Evolutionary conservation across 1,140 invertebrate genomes (phyloP), one percentile per base, ranked within the genome.

Genomic region (Diabrotica undecimpunctata): DNA sequence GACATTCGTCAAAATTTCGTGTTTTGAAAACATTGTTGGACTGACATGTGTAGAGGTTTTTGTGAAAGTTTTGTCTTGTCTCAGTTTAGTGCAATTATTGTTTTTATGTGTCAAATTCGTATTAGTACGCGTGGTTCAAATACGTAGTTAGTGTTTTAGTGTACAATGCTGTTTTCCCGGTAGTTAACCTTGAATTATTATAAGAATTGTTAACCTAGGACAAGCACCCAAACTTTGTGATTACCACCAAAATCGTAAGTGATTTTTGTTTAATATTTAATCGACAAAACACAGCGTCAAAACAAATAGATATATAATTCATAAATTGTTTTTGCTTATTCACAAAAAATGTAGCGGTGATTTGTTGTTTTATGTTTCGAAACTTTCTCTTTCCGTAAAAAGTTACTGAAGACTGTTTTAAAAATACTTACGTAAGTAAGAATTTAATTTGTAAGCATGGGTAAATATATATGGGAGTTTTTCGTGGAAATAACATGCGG

Each of bases 161-260:
- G 6, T 46, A 46, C 41, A 8, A 46, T 46, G 41, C 8, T 46
- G n/a, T 46, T 46, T 51, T 65, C 64, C 64, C 67, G 68, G 65
- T 64, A 46, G 41, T 62, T 67, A 66, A 64, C 66, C 66, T 70
- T 68, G 66, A 68, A 13, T 62, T 59, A 54, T 58, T 64, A 54
- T 36, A 59, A 58, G 62, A 58, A 37, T 57, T 62, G 50, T 61
- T 56, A 60, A 12, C 38, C 51, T 56, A 55, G 36, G 51, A 62
- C 39, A 46, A 11, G 52, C 55, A 25, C 25, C 25, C 41, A n/a
- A 46, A 46, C n/a, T 46, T 46, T 46, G 41, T 46, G 5, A n/a
- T 11, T 6, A 14, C 25, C 25, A 25, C 25, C n/a, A 6, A 46
- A 46, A 46, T 5, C n/a, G 41, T 46, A 46, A 46, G 41, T 46